Evolutionary conservation across 2,113 vertebrate genomes (phyloP).

Genomic region (Nibea coibor): DNA sequence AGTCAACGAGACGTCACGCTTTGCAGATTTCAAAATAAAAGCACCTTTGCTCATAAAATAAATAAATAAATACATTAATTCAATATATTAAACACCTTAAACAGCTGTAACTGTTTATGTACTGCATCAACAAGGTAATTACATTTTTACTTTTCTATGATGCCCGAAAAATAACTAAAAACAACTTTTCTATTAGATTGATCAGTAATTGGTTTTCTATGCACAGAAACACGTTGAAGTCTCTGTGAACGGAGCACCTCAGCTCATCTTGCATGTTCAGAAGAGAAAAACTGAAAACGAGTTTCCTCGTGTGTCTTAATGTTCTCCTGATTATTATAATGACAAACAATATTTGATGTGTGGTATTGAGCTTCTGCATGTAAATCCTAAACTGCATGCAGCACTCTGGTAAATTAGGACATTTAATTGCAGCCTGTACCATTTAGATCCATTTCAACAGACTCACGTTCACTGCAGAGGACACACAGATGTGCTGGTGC

Average conservation of each 20-base stretch:
- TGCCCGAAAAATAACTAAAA: not conserved
- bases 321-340: slow-evolving; percentile 13
- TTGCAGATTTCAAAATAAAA: no score
- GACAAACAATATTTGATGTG: slow-evolving; percentile 7
- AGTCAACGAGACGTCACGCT: no score
- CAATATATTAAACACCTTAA: no score
- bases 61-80: no score
- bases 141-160: not conserved
- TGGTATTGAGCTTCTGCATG: not conserved
- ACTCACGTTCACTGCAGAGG: slow-evolving; percentile 55
- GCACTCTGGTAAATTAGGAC: slow-evolving; percentile 34
- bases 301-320: not conserved
- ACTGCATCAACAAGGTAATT: not conserved
- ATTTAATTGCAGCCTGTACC: slow-evolving; percentile 49
- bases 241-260: not conserved
- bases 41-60: no score
- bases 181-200: not conserved
- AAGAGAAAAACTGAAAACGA: not conserved
- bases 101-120: not conserved
- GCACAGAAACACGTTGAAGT: not conserved
- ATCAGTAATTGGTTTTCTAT: not conserved
- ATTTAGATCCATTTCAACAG: slow-evolving; percentile 58
- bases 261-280: not conserved
- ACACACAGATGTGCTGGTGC: slow-evolving; percentile 9
- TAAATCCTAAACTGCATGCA: slow-evolving; percentile 10